A percentile compares a stretch with the other conserved stretches of the same genome.
Evolutionary conservation across 2,113 vertebrate genomes (phyloP).

Genomic region (Chaetura pelagica): DNA sequence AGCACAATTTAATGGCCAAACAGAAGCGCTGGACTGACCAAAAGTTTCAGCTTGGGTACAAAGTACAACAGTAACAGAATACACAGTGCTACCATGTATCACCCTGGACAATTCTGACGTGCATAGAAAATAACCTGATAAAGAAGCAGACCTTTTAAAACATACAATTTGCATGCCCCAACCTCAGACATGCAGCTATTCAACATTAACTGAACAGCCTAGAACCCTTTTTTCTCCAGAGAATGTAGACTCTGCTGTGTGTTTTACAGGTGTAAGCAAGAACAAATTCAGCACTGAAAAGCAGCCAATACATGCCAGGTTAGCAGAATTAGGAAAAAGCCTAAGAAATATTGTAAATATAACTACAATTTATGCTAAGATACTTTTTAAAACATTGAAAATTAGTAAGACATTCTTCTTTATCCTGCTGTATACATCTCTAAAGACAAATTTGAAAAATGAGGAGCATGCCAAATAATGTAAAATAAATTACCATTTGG

Average conservation of each 20-base stretch:
- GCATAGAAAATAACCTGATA: not conserved
- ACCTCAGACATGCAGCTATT: not conserved
- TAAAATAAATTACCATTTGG: not conserved
- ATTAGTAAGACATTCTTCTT: not conserved
- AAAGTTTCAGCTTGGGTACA: not conserved
- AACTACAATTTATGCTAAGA: not conserved
- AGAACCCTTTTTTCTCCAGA: not conserved
- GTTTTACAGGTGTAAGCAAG: not conserved
- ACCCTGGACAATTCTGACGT: not conserved
- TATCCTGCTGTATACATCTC: not conserved
- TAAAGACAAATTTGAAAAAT: not conserved
- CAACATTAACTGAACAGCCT: rapidly evolving
- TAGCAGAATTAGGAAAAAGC: not conserved
- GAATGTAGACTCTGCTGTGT: not conserved
- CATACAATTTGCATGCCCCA: not conserved
- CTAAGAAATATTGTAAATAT: not conserved
- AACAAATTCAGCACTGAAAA: not conserved
- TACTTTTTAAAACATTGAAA: not conserved
- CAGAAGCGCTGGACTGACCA: not conserved
- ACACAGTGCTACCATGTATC: not conserved
- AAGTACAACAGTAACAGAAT: not conserved
- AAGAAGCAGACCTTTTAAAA: not conserved
- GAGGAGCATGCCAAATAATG: rapidly evolving
- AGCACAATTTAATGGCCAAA: slow-evolving; percentile 61
- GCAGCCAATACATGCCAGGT: not conserved